Base-by-base conservation (phyloP, 2,888 invertebrate genomes). In the Agrotis clavis region DNA sequence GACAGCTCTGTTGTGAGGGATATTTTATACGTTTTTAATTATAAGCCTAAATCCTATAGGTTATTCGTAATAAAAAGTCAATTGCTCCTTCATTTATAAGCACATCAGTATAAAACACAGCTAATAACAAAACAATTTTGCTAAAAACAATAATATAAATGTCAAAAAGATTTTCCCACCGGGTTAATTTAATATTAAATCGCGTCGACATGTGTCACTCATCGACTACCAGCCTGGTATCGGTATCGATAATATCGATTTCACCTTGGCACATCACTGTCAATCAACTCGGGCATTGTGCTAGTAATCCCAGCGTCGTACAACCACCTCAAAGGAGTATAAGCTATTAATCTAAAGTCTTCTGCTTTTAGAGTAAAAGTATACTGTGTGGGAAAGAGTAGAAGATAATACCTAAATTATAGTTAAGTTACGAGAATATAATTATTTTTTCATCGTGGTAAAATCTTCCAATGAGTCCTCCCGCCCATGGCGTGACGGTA, bases 221-320 rank as follows among this genome's bases (percentile, higher is more conserved):
- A 82, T 61, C 19, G 21, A 19, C 64, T 45, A 16, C 3, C 13
- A 67, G 63, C 47, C 71, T 79, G 71, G 51, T 66, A 66, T 67
- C 47, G 51, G 57, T 84, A 85, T 87, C 80, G 88, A 86, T 87
- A 51, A 56, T 84, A 85, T 87, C 80, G 88, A 86, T 87, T 82
- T 57, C 9, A 57, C 82, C 74, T 73, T 66, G 54, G 60, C 45
- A 73, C 71, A 63, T 63, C 74, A 74, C 64, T 71, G 56, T 53
- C 7, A n/a, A 11, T 53, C 6, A 11, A n/a, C 30, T 65, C 11
- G 50, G 61, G n/a, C 65, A 67, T 57, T 18, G 59, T 61, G 51
- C 41, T 73, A 61, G 30, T 65, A 67, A 62, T 25, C 54, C 18
- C 7, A 41, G 56, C 30, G 11, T 11, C 21, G 6, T 21, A 53